phyloP scores from a whole-genome alignment of 2,888 invertebrate species.

The Eilema caniola region DNA sequence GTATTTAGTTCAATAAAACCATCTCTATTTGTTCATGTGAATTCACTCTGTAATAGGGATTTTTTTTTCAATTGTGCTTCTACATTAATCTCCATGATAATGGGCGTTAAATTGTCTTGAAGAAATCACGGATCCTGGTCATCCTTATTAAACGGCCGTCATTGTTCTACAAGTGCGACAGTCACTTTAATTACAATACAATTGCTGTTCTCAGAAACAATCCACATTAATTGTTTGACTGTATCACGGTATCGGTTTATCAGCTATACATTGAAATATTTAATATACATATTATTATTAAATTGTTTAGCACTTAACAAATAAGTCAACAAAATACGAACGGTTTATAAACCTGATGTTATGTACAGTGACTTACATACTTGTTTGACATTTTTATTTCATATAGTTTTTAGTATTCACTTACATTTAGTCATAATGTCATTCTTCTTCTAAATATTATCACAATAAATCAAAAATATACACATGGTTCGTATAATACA shows the following conservation, averaged over 20 bases:
- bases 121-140: constrained; percentile 42
- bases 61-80: neutral
- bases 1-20: neutral
- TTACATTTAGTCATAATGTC: too few relatives aligned
- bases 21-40: neutral
- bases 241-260: constrained; percentile 5
- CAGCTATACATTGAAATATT: neutral
- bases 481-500: neutral
- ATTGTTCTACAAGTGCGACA: constrained; percentile 22
- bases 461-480: neutral
- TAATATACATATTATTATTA: neutral
- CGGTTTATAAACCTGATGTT: neutral
- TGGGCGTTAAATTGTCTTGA: constrained; percentile 26
- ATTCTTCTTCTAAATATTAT: neutral
- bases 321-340: neutral
- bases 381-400: neutral
- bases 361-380: too few relatives aligned
- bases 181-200: constrained; percentile 21
- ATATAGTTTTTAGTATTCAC: neutral
- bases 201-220: constrained; percentile 25
- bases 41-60: neutral
- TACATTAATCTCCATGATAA: constrained; percentile 17
- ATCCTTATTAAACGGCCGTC: constrained; percentile 18
- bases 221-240: constrained; percentile 29
- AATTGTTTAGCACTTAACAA: neutral